These are phyloP conservation scores for Poeciliopsis presidionis DNA, from an alignment of 2,797 vertebrate species.

Conservation along the genomic window DNA sequence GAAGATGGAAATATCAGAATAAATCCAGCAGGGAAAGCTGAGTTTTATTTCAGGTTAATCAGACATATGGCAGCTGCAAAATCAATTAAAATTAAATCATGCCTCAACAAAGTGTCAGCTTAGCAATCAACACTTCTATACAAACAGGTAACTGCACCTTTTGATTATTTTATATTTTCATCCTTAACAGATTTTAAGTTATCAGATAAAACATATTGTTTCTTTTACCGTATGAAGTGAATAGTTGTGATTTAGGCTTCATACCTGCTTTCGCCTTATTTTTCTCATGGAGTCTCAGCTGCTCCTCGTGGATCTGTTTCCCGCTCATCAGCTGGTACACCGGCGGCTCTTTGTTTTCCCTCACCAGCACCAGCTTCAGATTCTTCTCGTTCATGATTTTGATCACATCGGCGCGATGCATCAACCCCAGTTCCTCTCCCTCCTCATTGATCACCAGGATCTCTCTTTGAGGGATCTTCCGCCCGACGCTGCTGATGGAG, in stretches of 20 bases:
- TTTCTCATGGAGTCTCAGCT: conserved; percentile 81
- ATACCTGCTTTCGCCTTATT: conserved; percentile 83
- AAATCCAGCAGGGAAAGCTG: background rate
- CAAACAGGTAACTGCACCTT: background rate
- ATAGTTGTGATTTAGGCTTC: conserved; percentile 16
- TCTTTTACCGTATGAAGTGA: background rate
- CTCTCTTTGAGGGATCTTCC: conserved; percentile 83
- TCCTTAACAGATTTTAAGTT: background rate
- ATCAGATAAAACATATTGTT: background rate
- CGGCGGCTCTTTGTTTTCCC: conserved; percentile 79
- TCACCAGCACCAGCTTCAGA: conserved; percentile 85
- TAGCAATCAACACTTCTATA: background rate
- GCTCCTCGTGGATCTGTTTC: conserved; percentile 88
- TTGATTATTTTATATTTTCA: background rate
- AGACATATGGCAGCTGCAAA: background rate
- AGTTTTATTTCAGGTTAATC: background rate
- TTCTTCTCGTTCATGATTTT: conserved; percentile 83
- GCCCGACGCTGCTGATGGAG: conserved; percentile 81
- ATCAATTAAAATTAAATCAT: background rate
- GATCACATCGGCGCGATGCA: conserved; percentile 86
- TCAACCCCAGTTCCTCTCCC: conserved; percentile 84
- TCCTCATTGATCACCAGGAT: conserved; percentile 83
- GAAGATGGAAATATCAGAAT: background rate
- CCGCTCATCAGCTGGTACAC: conserved; percentile 91
- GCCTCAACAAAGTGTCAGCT: background rate